These are phyloP conservation scores for Poeciliopsis occidentalis DNA, from an alignment of 2,113 vertebrate species.

Conservation along the genomic window DNA sequence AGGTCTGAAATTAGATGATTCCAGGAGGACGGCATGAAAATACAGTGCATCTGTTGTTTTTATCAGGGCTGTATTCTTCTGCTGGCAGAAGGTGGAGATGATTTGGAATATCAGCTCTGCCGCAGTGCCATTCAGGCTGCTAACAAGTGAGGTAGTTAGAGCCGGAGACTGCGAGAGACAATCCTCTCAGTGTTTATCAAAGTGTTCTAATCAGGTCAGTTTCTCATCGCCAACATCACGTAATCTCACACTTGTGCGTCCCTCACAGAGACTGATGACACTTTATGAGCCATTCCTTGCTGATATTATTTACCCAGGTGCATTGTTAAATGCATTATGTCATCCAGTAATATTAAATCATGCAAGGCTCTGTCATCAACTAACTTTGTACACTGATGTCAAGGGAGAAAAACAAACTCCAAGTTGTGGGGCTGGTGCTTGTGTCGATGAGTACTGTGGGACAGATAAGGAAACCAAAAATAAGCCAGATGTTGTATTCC, in stretches of 20 bases:
- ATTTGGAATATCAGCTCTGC: slow-evolving; percentile 56
- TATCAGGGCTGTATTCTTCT: slow-evolving; percentile 49
- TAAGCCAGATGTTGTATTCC: slow-evolving; percentile 81
- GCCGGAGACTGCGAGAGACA: slow-evolving; percentile 51
- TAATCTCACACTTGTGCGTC: slow-evolving; percentile 67
- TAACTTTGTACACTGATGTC: slow-evolving; percentile 48
- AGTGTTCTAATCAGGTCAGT: slow-evolving; percentile 75
- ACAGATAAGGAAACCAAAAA: slow-evolving; percentile 65
- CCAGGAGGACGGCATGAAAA: slow-evolving; percentile 57
- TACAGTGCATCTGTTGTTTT: slow-evolving; percentile 58
- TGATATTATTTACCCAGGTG: slow-evolving; percentile 66
- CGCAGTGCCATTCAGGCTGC: slow-evolving; percentile 33
- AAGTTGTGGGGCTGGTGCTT: slow-evolving; percentile 39
- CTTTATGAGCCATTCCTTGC: slow-evolving; percentile 68
- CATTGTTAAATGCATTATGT: slow-evolving; percentile 69
- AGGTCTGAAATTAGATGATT: slow-evolving; percentile 66
- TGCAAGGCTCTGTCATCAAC: slow-evolving; percentile 54
- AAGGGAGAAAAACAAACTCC: slow-evolving; percentile 54
- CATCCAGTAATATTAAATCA: slow-evolving; percentile 62
- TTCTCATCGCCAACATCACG: slow-evolving; percentile 71
- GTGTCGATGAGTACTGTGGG: slow-evolving; percentile 73
- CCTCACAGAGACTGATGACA: slow-evolving; percentile 60
- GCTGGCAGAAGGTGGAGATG: slow-evolving; percentile 51
- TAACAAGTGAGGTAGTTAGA: slow-evolving; percentile 50
- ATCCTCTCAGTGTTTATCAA: slow-evolving; percentile 67